A percentile compares a stretch with the other conserved stretches of the same genome.
Conservation (phyloP, 2,113 vertebrate species). For the Greenwoodochromis staneri region DNA sequence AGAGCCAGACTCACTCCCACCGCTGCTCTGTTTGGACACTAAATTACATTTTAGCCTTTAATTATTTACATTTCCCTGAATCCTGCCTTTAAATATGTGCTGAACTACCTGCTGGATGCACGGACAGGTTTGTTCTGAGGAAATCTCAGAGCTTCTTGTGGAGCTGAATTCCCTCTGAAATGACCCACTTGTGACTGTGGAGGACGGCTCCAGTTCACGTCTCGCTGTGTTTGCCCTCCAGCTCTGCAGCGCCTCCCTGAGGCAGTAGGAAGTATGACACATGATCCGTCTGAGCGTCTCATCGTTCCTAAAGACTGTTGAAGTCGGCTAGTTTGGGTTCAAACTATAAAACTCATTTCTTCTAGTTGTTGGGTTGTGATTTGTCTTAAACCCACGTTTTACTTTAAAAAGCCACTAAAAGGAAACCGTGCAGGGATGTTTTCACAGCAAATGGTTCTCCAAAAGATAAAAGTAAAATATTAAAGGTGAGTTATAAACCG, state of each 20-base stretch:
- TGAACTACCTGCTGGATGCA: background rate
- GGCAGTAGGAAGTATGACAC: background rate
- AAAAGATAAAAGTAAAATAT: background rate
- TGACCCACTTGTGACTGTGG: too few relatives aligned
- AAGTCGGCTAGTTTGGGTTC: background rate
- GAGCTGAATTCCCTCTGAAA: accelerated
- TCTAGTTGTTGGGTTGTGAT: background rate
- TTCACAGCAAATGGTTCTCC: background rate
- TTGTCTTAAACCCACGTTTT: background rate
- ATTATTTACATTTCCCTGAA: background rate
- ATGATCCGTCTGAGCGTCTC: background rate
- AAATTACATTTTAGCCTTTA: background rate
- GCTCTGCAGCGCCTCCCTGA: background rate
- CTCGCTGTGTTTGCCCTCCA: background rate
- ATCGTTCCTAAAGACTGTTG: background rate
- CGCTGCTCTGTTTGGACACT: background rate
- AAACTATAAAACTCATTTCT: background rate
- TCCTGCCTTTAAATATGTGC: background rate
- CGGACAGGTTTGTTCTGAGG: background rate
- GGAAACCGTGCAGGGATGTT: background rate
- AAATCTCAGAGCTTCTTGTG: background rate
- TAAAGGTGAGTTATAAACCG: background rate
- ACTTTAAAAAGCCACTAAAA: background rate
- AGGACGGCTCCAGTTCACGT: background rate
- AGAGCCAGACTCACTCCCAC: background rate